Evolutionary conservation across 2,888 invertebrate genomes (phyloP).

Genomic region (Calameuta filiformis): DNA sequence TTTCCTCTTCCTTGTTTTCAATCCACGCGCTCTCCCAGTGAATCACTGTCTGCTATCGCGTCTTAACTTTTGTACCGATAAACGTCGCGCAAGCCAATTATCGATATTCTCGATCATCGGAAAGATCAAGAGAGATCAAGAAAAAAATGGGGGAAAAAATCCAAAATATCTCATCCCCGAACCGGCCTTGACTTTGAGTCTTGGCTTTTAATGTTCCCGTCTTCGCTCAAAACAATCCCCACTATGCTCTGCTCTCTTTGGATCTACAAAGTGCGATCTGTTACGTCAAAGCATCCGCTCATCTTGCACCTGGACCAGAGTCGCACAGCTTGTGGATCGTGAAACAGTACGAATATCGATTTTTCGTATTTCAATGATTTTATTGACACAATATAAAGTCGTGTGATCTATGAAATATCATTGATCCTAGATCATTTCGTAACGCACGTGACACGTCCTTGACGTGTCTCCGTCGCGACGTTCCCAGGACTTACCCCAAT

Average conservation of each 20-base stretch:
- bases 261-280: not conserved
- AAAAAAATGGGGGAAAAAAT: not conserved
- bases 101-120: no score
- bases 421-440: no score
- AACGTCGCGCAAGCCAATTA: not conserved
- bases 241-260: not conserved
- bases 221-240: not conserved
- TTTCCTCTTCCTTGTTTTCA: not conserved
- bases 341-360: no score
- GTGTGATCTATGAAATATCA: no score
- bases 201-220: not conserved
- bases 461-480: not conserved
- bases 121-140: not conserved
- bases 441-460: no score
- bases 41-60: not conserved
- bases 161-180: not conserved
- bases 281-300: not conserved
- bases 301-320: not conserved
- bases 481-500: slow-evolving; percentile 73
- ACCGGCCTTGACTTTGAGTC: not conserved
- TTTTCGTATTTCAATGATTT: no score
- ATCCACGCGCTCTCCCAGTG: not conserved
- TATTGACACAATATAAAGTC: no score
- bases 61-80: not conserved
- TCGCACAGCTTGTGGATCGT: not conserved